Evolutionary conservation across 2,113 vertebrate genomes (phyloP).

Genomic region (Copsychus sechellarum): DNA sequence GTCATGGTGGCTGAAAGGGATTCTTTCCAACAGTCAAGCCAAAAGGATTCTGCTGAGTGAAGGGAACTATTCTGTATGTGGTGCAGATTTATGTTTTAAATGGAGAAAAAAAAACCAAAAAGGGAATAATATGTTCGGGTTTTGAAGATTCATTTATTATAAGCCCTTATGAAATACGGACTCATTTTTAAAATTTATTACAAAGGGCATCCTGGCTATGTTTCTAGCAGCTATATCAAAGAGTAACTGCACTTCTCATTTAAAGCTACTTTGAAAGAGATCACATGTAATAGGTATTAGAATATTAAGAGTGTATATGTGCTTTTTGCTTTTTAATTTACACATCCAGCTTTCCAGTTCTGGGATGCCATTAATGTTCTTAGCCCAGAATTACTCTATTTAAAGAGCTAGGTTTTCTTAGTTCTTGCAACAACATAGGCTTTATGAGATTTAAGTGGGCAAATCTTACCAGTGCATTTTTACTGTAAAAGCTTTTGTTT

Average conservation of each 20-base stretch:
- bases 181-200: not conserved
- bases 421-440: not conserved
- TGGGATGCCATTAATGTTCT: constrained; percentile 54
- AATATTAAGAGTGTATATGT: constrained; percentile 33
- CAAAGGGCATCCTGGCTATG: not conserved
- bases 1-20: not conserved
- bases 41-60: not conserved
- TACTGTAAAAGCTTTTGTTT: constrained; percentile 13
- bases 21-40: not conserved
- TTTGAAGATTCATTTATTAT: not conserved
- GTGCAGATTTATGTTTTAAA: not conserved
- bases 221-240: constrained; percentile 29
- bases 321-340: constrained; percentile 59
- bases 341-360: constrained; percentile 43
- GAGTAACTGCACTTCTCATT: not conserved
- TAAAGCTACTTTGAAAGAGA: constrained; percentile 57
- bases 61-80: not conserved
- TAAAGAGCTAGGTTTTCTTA: constrained; percentile 29
- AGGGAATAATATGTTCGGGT: not conserved
- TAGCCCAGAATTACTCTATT: constrained; percentile 30
- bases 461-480: constrained; percentile 2
- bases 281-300: constrained; percentile 42
- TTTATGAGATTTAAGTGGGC: constrained; percentile 27
- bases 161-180: not conserved
- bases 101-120: not conserved